Evolutionary conservation across 2,113 vertebrate genomes (phyloP).

Genomic region (Tyto alba): DNA sequence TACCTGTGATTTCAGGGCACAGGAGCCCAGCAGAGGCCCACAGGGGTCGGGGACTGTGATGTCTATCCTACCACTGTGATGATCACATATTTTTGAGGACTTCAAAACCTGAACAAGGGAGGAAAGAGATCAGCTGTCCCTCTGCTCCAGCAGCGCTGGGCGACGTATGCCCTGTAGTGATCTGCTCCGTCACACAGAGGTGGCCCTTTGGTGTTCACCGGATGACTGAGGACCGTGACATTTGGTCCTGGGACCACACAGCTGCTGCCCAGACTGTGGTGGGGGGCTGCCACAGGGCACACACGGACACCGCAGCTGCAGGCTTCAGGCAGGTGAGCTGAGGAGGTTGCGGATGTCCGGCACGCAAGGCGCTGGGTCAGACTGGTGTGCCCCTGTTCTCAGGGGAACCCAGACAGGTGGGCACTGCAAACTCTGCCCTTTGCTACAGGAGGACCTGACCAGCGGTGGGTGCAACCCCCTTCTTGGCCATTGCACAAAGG

Average conservation of each 20-base stretch:
- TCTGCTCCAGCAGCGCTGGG: not conserved
- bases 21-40: not conserved
- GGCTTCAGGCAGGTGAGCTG: not conserved
- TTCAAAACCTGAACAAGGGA: not conserved
- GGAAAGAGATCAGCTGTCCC: not conserved
- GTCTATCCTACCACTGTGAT: not conserved
- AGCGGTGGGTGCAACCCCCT: accelerated
- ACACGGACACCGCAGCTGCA: not conserved
- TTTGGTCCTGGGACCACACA: not conserved
- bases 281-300: not conserved
- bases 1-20: not conserved
- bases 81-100: not conserved
- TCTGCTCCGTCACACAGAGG: not conserved
- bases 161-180: accelerated
- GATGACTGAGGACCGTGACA: not conserved
- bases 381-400: not conserved
- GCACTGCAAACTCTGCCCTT: not conserved
- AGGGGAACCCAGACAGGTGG: not conserved
- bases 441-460: not conserved
- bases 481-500: not conserved
- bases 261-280: not conserved
- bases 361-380: not conserved
- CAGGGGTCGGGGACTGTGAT: not conserved
- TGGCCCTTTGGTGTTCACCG: not conserved
- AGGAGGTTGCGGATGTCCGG: not conserved